Percentiles rank a stretch among this genome's conserved stretches.
Evolutionary conservation across 1,140 invertebrate species (phyloP).

Genomic region (Dermatophagoides farinae): DNA sequence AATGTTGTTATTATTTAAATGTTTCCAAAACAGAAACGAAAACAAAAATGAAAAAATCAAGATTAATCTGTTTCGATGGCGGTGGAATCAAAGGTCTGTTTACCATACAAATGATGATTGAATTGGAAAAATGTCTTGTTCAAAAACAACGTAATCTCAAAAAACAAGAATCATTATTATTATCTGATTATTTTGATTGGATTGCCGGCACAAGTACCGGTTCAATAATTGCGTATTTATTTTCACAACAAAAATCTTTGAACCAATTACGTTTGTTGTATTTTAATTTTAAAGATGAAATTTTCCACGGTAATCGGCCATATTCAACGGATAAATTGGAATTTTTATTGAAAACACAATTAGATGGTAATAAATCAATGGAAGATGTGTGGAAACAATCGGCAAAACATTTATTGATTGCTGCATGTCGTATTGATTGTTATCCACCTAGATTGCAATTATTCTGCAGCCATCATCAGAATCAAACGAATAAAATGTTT

Average conservation of each 20-base stretch:
- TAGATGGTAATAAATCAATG: conserved; percentile 74
- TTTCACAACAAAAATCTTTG: conserved; percentile 30
- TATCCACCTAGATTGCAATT: conserved; percentile 80
- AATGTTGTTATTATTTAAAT: background rate
- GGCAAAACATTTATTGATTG: conserved; percentile 51
- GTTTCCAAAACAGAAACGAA: background rate
- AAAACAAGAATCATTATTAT: conserved; percentile 34
- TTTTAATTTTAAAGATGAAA: conserved; percentile 72
- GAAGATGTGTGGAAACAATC: conserved; percentile 41
- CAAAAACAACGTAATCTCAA: conserved; percentile 16
- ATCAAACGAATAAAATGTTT: conserved; percentile 18
- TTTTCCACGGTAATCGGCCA: conserved; percentile 58
- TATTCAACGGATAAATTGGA: conserved; percentile 69
- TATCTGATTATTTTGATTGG: conserved; percentile 81
- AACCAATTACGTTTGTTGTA: conserved; percentile 50
- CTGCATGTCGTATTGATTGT: conserved; percentile 66
- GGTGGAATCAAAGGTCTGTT: conserved; percentile 84
- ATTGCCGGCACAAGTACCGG: conserved; percentile 90
- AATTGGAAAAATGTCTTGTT: conserved; percentile 45
- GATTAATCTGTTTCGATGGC: conserved; percentile 24
- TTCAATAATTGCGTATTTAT: conserved; percentile 64
- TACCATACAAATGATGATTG: conserved; percentile 62
- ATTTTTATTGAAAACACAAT: conserved; percentile 57
- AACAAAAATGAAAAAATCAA: background rate
- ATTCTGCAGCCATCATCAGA: conserved; percentile 68